A percentile compares a stretch with the other conserved stretches of the same genome.
Conservation (phyloP, 2,113 vertebrate genomes). For the Paradoxurus hermaphroditus region DNA sequence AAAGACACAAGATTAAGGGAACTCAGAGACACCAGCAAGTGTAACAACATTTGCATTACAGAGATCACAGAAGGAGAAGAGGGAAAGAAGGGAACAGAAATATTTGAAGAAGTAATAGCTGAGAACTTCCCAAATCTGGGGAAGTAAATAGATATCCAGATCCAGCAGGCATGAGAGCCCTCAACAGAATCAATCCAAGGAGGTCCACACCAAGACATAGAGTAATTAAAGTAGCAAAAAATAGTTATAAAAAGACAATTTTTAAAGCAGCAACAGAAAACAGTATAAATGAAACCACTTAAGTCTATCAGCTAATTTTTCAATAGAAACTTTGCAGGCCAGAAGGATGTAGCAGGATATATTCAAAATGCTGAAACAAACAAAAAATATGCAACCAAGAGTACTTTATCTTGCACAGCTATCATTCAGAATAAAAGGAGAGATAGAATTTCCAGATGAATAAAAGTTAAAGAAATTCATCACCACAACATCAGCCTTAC, state of each 20-base stretch:
- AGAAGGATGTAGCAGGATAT: background rate
- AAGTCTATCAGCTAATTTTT: background rate
- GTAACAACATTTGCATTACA: background rate
- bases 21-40: background rate
- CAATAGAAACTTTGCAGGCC: background rate
- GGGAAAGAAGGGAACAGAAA: background rate
- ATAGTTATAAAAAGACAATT: background rate
- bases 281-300: background rate
- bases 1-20: background rate
- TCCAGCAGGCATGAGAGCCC: background rate
- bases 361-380: background rate
- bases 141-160: background rate
- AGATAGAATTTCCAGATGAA: background rate
- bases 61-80: background rate
- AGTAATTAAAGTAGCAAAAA: background rate
- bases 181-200: background rate
- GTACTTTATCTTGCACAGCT: background rate
- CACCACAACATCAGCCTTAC: background rate
- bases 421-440: background rate
- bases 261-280: background rate
- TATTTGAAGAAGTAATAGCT: background rate
- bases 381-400: background rate
- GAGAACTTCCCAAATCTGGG: background rate
- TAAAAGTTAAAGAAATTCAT: background rate
- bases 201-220: background rate